phyloP scores from a whole-genome alignment of 2,888 invertebrate species.

The Drosophila siamana region DNA sequence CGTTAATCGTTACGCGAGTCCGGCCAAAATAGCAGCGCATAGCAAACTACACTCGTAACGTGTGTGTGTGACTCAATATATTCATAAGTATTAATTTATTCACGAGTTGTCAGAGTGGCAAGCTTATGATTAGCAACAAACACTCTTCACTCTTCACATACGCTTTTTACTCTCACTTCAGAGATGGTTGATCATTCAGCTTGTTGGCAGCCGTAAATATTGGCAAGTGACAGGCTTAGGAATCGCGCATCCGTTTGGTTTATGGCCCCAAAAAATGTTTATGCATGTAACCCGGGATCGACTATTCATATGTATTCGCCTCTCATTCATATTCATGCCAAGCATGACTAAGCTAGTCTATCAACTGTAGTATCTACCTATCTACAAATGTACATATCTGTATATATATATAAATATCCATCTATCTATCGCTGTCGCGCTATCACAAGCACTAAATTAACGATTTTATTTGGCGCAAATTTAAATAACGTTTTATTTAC shows the following conservation, averaged over 20 bases:
- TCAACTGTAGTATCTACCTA: constrained; percentile 24
- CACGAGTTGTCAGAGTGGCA: constrained; percentile 10
- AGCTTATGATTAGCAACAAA: background rate
- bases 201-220: constrained; percentile 36
- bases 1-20: constrained; percentile 31
- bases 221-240: constrained; percentile 28
- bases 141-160: too few relatives aligned
- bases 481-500: constrained; percentile 58
- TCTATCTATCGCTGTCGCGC: constrained; percentile 16
- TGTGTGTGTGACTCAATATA: background rate
- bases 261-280: constrained; percentile 15
- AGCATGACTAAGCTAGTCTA: constrained; percentile 51
- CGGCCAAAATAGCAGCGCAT: background rate
- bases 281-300: constrained; percentile 21
- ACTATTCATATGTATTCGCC: constrained; percentile 21
- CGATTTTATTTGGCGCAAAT: constrained; percentile 46
- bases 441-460: constrained; percentile 61
- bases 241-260: constrained; percentile 14
- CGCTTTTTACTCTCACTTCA: background rate
- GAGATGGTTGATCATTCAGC: too few relatives aligned
- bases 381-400: too few relatives aligned
- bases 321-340: constrained; percentile 44
- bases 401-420: background rate
- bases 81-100: constrained; percentile 20
- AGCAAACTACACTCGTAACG: background rate